Conservation (phyloP, 1,140 invertebrate species). For the Octopus bimaculoides region DNA sequence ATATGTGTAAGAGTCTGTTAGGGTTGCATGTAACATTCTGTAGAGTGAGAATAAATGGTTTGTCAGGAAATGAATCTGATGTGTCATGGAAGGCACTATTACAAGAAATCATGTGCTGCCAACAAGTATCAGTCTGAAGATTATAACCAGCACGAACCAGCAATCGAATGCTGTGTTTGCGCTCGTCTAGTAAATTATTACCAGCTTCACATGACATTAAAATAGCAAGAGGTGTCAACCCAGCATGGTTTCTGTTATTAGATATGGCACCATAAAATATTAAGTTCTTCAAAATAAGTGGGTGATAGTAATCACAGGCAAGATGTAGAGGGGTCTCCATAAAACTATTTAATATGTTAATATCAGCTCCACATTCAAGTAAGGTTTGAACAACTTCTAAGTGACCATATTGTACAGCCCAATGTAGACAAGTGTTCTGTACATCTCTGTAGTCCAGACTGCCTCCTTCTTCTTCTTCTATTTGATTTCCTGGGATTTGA, state of each 20-base stretch:
- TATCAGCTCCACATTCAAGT: neutral
- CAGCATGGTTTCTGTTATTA: constrained; percentile 2
- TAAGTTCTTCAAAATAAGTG: constrained; percentile 8
- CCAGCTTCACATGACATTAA: neutral
- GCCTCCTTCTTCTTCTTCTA: constrained; percentile 13
- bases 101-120: neutral
- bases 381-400: neutral
- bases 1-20: neutral
- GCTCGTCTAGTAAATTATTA: neutral
- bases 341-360: neutral
- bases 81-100: neutral
- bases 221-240: constrained; percentile 4
- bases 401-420: neutral
- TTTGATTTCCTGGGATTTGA: neutral
- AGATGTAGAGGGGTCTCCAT: constrained; percentile 8
- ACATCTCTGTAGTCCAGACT: constrained; percentile 3
- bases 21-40: neutral
- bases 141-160: constrained; percentile 1
- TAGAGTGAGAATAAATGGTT: neutral
- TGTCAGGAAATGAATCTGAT: neutral
- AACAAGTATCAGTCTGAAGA: constrained; percentile 3
- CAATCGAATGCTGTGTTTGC: neutral
- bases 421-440: neutral
- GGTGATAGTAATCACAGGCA: constrained; percentile 3
- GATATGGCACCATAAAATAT: constrained; percentile 1